phyloP scores from a whole-genome alignment of 2,888 invertebrate species.

The Himalopsyche tibetana region DNA sequence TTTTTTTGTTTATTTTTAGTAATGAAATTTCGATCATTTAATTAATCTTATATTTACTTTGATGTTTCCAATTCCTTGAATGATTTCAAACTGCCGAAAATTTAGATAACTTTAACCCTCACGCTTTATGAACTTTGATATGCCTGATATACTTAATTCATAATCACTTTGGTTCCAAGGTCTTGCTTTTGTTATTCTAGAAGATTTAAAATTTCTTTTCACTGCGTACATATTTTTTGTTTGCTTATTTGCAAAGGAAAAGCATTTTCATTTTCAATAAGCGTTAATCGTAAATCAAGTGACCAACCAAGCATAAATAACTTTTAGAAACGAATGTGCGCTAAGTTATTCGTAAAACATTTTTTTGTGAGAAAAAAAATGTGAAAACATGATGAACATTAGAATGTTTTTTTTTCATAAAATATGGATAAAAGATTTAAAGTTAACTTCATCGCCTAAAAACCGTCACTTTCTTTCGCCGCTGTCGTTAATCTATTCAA shows the following conservation, averaged over 20 bases:
- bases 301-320: conserved; percentile 8
- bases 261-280: conserved; percentile 7
- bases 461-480: too few relatives aligned
- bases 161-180: conserved; percentile 35
- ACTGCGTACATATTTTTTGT: conserved; percentile 4
- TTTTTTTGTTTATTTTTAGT: too few relatives aligned
- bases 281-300: conserved; percentile 21
- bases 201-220: conserved; percentile 22
- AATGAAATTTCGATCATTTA: too few relatives aligned
- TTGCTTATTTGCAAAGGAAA: neutral
- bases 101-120: neutral
- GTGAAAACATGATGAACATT: too few relatives aligned
- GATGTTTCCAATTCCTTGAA: neutral
- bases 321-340: too few relatives aligned
- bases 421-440: too few relatives aligned
- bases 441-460: too few relatives aligned
- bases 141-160: conserved; percentile 8
- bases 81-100: neutral
- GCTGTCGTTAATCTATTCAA: too few relatives aligned
- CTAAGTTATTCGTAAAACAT: too few relatives aligned
- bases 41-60: neutral
- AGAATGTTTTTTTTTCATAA: too few relatives aligned
- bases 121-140: conserved; percentile 1
- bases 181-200: neutral
- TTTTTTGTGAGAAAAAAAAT: too few relatives aligned